Evolutionary conservation across 2,113 vertebrate genomes (phyloP).

Genomic region (Propithecus coquereli): DNA sequence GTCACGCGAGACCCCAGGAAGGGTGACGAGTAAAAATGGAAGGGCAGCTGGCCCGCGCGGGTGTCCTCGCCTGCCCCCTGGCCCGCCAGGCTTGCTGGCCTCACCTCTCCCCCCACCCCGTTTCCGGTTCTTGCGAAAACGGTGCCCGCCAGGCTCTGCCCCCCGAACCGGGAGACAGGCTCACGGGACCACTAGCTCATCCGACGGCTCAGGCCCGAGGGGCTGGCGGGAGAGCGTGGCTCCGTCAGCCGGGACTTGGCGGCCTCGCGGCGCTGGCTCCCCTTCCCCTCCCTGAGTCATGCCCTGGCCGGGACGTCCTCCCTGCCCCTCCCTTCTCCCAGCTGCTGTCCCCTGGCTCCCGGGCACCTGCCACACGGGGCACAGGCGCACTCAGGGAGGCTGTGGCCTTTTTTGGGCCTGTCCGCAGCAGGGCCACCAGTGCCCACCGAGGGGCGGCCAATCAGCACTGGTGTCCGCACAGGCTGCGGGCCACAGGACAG

Average conservation of each 20-base stretch:
- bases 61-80: not conserved
- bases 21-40: not conserved
- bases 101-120: not conserved
- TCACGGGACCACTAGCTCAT: not conserved
- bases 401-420: conserved; percentile 44
- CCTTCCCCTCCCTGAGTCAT: not conserved
- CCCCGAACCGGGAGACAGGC: not conserved
- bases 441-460: rapidly evolving
- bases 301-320: not conserved
- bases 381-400: not conserved
- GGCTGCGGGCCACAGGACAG: rapidly evolving
- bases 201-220: not conserved
- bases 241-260: not conserved
- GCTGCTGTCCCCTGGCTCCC: not conserved
- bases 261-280: rapidly evolving
- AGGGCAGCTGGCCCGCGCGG: not conserved
- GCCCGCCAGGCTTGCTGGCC: not conserved
- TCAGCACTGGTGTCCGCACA: rapidly evolving
- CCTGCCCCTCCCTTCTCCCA: not conserved
- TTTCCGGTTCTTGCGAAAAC: not conserved
- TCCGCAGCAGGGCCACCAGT: not conserved
- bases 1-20: not conserved
- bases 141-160: not conserved
- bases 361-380: not conserved
- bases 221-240: rapidly evolving